Base-by-base conservation (phyloP, 2,797 vertebrate species). In the Argya squamiceps region DNA sequence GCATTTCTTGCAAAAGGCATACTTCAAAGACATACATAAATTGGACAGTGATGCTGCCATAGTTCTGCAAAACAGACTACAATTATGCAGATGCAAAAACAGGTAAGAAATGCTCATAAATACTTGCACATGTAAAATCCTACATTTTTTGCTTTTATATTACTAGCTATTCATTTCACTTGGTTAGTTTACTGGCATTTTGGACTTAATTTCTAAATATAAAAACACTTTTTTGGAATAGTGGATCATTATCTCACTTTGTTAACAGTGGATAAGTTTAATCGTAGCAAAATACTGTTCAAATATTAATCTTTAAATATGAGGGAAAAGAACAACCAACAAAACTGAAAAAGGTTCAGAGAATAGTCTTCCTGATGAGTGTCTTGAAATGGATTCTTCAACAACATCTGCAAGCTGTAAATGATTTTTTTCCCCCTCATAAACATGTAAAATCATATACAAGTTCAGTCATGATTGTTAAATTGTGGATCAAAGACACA, bases 381-480 rank as follows among this genome's bases (percentile, higher is more conserved):
- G 3, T 23, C 47, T 91, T 84, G 56, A 90, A 91, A 90, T 43
- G 6, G 43, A 52, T 79, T 84, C 70, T 88, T 74, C 67, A 67
- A 68, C 26, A 84, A 86, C 67, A 87, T 89, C 67, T 91, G 55
- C 44, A 67, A 91, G 83, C 30, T 91, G 44, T 81, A 88, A 93
- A n/a, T 64, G 34, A 36, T 56, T 1, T 52, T 70, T 84, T 91
- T 71, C 14, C 43, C 60, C 41, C 56, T 84, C 70, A 82, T 87
- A 82, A 94, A 76, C 74, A 87, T 34, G 41, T 79, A 69, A 95
- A 92, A 74, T 76, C 44, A 53, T 65, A 47, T 30, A 43, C 95
- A 91, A 94, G 86, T 91, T 93, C 88, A 91, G 86, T 91, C 89
- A 92, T 60, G 92, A 85, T 15, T 86, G 23, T 62, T 93, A 90